Conservation (phyloP, 2,797 vertebrate genomes). For the Yasuhikotakia modesta region DNA sequence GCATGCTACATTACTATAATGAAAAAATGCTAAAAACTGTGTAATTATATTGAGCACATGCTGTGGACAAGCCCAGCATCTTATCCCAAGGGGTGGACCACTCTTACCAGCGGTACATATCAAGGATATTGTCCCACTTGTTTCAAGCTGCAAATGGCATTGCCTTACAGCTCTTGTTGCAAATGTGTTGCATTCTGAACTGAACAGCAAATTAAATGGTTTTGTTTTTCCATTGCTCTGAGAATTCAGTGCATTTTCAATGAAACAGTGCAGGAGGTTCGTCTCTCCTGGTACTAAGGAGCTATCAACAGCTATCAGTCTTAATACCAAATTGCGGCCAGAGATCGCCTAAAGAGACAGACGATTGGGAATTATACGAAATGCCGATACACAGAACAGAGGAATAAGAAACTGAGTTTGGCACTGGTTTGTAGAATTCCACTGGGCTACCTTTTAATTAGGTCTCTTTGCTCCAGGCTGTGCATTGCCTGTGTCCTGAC, state of each 20-base stretch:
- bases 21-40: neutral
- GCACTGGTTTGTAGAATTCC: constrained; percentile 73
- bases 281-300: constrained; percentile 58
- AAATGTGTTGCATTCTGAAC: constrained; percentile 16
- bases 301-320: constrained; percentile 66
- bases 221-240: constrained; percentile 14
- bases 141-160: constrained; percentile 20
- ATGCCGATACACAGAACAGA: constrained; percentile 66
- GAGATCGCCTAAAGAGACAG: constrained; percentile 62
- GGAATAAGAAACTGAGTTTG: constrained; percentile 67
- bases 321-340: constrained; percentile 65
- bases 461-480: constrained; percentile 73
- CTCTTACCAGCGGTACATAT: neutral
- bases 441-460: constrained; percentile 80
- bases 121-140: constrained; percentile 27
- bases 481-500: constrained; percentile 70
- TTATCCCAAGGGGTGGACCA: neutral
- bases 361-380: constrained; percentile 66
- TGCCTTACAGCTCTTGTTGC: constrained; percentile 14
- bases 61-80: constrained; percentile 8
- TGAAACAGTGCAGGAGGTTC: constrained; percentile 53
- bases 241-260: constrained; percentile 48
- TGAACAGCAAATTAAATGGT: constrained; percentile 34
- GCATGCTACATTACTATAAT: constrained; percentile 10
- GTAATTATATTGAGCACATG: constrained; percentile 19